phyloP scores from a whole-genome alignment of 2,113 vertebrate species.

The Marcusenius ussheri region DNA sequence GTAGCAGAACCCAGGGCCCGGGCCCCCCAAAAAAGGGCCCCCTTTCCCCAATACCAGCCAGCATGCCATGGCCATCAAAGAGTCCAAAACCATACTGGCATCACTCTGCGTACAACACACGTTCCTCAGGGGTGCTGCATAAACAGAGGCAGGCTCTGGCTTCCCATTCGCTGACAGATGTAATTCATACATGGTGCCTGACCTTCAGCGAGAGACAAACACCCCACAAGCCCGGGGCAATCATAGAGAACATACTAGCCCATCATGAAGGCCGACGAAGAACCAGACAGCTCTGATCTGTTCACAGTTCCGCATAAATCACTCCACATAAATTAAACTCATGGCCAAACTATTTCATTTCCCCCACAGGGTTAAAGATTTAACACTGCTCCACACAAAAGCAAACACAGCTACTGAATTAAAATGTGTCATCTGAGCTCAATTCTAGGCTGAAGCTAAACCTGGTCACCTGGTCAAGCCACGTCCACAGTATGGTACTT shows the following conservation, averaged over 20 bases:
- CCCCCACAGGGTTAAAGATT: not conserved
- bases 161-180: slow-evolving; percentile 1
- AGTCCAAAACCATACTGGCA: not conserved
- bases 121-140: not conserved
- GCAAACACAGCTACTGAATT: not conserved
- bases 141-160: not conserved
- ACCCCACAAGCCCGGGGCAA: not conserved
- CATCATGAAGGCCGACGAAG: not conserved
- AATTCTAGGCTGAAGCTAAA: not conserved
- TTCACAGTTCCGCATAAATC: not conserved
- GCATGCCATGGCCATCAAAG: not conserved
- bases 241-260: not conserved
- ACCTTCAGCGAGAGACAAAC: slow-evolving; percentile 2
- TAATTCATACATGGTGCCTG: not conserved
- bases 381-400: not conserved
- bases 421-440: not conserved
- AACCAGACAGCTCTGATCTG: not conserved
- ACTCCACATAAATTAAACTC: not conserved
- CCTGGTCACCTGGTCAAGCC: not conserved
- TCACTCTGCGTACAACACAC: not conserved
- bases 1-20: not conserved
- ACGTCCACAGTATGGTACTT: not conserved
- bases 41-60: not conserved
- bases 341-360: not conserved
- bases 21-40: not conserved